phyloP scores from a whole-genome alignment of 2,797 vertebrate species.

The Pristis pectinata region DNA sequence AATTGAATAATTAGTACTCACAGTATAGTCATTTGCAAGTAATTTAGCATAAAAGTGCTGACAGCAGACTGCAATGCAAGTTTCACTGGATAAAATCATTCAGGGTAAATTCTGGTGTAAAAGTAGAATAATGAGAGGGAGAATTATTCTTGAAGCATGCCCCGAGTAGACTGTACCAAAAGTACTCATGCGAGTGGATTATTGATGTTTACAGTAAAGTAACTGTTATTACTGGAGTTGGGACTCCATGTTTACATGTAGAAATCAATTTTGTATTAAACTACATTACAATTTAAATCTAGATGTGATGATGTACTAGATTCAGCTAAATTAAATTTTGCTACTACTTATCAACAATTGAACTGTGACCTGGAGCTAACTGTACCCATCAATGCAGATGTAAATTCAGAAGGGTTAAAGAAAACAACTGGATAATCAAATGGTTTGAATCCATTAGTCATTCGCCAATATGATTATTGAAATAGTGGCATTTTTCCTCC shows the following conservation, averaged over 20 bases:
- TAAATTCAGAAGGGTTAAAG: background rate
- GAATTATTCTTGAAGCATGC: background rate
- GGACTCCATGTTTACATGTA: background rate
- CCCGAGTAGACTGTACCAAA: background rate
- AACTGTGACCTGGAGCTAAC: background rate
- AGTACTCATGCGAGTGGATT: background rate
- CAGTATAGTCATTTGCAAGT: background rate
- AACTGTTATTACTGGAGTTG: background rate
- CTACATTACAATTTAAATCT: background rate
- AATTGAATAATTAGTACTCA: slow-evolving; percentile 17
- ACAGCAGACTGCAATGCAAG: background rate
- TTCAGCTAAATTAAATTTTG: background rate
- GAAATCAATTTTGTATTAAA: background rate
- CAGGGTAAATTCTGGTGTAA: background rate
- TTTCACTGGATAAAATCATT: background rate
- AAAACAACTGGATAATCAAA: background rate
- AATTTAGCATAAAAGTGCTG: background rate
- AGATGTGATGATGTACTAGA: background rate
- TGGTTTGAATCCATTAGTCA: background rate
- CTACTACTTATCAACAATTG: background rate
- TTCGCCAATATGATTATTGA: background rate
- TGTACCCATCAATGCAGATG: background rate
- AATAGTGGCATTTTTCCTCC: background rate
- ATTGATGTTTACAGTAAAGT: background rate
- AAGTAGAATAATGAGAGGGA: background rate